Evolutionary conservation across 2,888 invertebrate genomes (phyloP), one percentile per base, ranked within the genome.

Genomic region (Argyra leucocephala): DNA sequence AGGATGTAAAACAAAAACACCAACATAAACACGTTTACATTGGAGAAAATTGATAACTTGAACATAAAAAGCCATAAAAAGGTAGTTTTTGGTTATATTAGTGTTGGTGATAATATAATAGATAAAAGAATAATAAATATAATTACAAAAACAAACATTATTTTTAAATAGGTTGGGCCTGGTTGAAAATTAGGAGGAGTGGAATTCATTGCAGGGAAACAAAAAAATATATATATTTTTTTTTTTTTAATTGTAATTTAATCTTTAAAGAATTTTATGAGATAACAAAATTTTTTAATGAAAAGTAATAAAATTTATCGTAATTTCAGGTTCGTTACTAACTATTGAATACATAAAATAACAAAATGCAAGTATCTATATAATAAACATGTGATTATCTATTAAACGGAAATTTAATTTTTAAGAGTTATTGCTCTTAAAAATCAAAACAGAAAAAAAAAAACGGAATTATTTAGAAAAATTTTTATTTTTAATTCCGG

Each of bases 291-390:
- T 15, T 48, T n/a, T n/a, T n/a, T 18, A 48, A 48, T 48, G 48
- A 48, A 48, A 48, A 48, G 48, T 48, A 48, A 48, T 48, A 48
- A 48, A 48, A 48, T 48, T 48, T 48, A 48, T 48, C 48, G n/a
- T 48, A 5, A 31, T 7, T 48, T 31, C 12, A 31, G 12, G 31
- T 31, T 10, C 31, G 12, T n/a, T n/a, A 31, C 7, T 10, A 6
- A 31, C 31, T 31, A 31, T 10, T 4, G 7, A 31, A 31, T n/a
- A n/a, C n/a, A n/a, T n/a, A n/a, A n/a, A n/a, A n/a, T n/a, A n/a
- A n/a, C n/a, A n/a, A n/a, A n/a, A n/a, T n/a, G n/a, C n/a, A n/a
- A n/a, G n/a, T n/a, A n/a, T n/a, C n/a, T n/a, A n/a, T n/a, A n/a
- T n/a, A n/a, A n/a, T n/a, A n/a, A n/a, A n/a, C n/a, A n/a, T n/a